These are phyloP conservation scores for Venusia cambrica DNA, from an alignment of 2,888 invertebrate genomes.

Conservation along the genomic window DNA sequence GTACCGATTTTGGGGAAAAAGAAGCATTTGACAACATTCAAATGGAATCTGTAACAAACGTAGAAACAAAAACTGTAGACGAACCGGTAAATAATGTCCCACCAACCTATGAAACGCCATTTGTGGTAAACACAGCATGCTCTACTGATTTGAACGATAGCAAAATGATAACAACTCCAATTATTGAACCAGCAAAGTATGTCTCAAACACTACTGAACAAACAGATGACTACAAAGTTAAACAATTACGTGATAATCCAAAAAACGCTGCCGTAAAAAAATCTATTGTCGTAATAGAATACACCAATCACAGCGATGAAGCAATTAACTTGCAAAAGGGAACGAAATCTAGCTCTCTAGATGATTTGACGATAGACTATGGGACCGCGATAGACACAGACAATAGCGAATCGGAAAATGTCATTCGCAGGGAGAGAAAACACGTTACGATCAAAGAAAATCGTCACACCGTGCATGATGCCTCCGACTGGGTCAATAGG, in stretches of 20 bases:
- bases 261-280: conserved; percentile 20
- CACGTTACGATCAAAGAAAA: conserved; percentile 42
- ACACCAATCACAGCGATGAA: conserved; percentile 20
- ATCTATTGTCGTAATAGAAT: conserved; percentile 23
- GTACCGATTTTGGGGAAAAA: conserved; percentile 46
- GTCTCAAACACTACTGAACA: conserved; percentile 38
- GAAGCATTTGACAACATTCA: conserved; percentile 19
- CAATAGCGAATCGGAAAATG: conserved; percentile 33
- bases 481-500: conserved; percentile 66
- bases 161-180: conserved; percentile 3
- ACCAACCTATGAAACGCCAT: conserved; percentile 32
- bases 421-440: conserved; percentile 42
- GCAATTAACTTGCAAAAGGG: conserved; percentile 9
- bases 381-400: conserved; percentile 27
- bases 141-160: conserved; percentile 4
- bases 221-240: conserved; percentile 67
- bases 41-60: conserved; percentile 11
- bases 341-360: conserved; percentile 20
- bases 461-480: conserved; percentile 64
- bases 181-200: conserved; percentile 22
- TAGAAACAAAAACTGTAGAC: conserved; percentile 12
- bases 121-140: conserved; percentile 2
- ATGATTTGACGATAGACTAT: conserved; percentile 21
- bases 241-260: conserved; percentile 44
- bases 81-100: conserved; percentile 20